Conservation (phyloP, 37 sponge, comb jelly and placozoan species). For the Crambe crambe region DNA sequence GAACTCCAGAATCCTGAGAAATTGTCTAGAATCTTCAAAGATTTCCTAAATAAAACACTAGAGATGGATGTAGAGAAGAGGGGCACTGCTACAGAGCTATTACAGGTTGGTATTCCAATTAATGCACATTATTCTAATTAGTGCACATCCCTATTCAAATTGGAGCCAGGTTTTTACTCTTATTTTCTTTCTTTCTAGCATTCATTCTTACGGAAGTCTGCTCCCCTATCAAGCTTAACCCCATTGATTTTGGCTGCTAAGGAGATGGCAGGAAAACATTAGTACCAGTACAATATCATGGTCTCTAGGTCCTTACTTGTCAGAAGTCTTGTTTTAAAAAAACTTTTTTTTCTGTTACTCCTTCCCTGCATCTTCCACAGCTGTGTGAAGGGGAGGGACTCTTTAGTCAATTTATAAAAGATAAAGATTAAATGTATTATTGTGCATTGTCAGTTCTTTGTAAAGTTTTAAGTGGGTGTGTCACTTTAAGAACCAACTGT, state of each 20-base stretch:
- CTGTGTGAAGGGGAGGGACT: background rate
- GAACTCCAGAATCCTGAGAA: slow-evolving; percentile 97
- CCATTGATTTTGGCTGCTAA: slow-evolving; percentile 93
- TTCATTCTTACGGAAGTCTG: slow-evolving; percentile 89
- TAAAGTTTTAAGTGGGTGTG: too few species aligned
- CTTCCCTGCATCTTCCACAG: too few species aligned
- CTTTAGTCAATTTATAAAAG: background rate
- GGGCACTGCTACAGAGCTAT: slow-evolving; percentile 75
- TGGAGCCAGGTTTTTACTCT: background rate
- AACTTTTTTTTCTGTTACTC: background rate
- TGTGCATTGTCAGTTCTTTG: too few species aligned
- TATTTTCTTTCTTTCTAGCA: slow-evolving; percentile 74
- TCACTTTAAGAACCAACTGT: too few species aligned
- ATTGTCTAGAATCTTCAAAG: slow-evolving; percentile 79
- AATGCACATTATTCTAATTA: background rate
- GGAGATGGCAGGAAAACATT: slow-evolving; percentile 79
- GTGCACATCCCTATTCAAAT: background rate
- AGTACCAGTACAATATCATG: background rate
- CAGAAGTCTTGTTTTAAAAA: too few species aligned
- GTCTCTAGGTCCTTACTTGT: too few species aligned
- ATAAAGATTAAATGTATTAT: background rate
- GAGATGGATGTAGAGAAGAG: slow-evolving; percentile 94
- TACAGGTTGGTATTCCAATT: slow-evolving; percentile 30
- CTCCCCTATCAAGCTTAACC: slow-evolving; percentile 91
- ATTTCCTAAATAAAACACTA: slow-evolving; percentile 88